phyloP scores from a whole-genome alignment of 2,113 vertebrate species.

The Bubo scandiacus region DNA sequence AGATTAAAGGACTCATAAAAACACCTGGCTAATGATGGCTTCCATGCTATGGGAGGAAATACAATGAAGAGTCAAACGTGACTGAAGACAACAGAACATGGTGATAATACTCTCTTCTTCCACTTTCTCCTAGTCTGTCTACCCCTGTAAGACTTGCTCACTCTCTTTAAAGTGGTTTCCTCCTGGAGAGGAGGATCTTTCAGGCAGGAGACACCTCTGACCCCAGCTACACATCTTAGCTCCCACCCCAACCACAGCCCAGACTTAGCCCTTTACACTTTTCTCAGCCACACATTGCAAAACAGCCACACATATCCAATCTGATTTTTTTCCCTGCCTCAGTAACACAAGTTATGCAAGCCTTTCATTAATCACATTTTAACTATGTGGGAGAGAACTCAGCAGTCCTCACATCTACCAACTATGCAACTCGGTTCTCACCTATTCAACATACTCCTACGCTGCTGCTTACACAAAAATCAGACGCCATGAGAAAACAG shows the following conservation, averaged over 20 bases:
- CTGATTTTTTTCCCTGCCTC: not conserved
- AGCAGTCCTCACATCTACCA: not conserved
- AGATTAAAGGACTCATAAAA: not conserved
- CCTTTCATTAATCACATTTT: slow-evolving; percentile 26
- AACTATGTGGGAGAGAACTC: slow-evolving; percentile 36
- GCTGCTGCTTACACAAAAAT: slow-evolving; percentile 28
- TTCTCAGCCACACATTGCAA: not conserved
- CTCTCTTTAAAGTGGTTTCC: not conserved
- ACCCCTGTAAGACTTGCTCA: not conserved
- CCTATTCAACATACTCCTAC: slow-evolving; percentile 49
- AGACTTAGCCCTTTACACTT: not conserved
- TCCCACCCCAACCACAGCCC: not conserved
- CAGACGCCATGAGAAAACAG: slow-evolving; percentile 11
- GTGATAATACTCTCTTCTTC: not conserved
- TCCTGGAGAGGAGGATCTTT: not conserved
- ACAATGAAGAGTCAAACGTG: not conserved
- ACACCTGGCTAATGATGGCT: not conserved
- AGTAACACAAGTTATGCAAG: slow-evolving; percentile 19
- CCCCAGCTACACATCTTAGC: accelerated
- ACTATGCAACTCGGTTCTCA: not conserved
- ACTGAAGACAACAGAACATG: not conserved
- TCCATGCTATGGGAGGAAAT: not conserved
- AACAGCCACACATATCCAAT: not conserved
- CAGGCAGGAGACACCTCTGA: not conserved
- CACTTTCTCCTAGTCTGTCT: not conserved